A percentile compares a stretch with the other conserved stretches of the same genome.
Evolutionary conservation across 37 sponge, comb jelly and placozoan genomes (phyloP).

Genomic region (Geodia barretti): DNA sequence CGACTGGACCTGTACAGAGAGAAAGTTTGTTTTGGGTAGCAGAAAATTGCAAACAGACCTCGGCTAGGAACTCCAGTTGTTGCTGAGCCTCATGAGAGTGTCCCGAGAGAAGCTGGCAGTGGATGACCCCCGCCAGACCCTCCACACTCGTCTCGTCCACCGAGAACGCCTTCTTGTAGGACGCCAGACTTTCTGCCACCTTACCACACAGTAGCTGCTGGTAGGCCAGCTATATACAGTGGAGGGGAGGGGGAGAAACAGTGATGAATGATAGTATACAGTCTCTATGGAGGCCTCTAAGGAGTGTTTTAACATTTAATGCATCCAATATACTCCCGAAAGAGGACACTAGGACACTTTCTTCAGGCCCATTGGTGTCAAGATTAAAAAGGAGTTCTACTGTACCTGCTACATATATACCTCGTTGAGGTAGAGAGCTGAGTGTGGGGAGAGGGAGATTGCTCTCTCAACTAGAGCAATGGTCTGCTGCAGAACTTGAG

Average conservation of each 20-base stretch:
- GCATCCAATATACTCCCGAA: background rate
- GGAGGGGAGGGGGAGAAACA: background rate
- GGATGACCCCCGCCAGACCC: constrained; percentile 80
- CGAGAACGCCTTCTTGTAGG: constrained; percentile 81
- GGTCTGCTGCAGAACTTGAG: constrained; percentile 81
- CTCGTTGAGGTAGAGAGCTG: constrained; percentile 81
- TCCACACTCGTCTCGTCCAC: constrained; percentile 83
- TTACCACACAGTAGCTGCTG: constrained; percentile 68
- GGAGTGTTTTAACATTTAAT: background rate
- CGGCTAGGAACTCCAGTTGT: constrained; percentile 93
- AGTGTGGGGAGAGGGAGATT: constrained; percentile 60
- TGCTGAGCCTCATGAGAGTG: constrained; percentile 83
- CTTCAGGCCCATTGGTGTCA: background rate
- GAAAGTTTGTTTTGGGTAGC: no score
- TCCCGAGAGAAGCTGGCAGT: constrained; percentile 83
- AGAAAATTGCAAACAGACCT: no score
- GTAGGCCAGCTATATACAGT: constrained; percentile 59
- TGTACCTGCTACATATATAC: constrained; percentile 8
- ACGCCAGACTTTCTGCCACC: constrained; percentile 67
- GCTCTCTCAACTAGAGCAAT: constrained; percentile 88
- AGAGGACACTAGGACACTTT: background rate
- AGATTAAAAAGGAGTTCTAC: background rate
- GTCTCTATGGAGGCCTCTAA: background rate
- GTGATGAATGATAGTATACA: background rate
- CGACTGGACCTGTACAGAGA: constrained; percentile 33